Evolutionary conservation across 2,888 invertebrate genomes (phyloP).

Genomic region (Drosophila paranaensis): DNA sequence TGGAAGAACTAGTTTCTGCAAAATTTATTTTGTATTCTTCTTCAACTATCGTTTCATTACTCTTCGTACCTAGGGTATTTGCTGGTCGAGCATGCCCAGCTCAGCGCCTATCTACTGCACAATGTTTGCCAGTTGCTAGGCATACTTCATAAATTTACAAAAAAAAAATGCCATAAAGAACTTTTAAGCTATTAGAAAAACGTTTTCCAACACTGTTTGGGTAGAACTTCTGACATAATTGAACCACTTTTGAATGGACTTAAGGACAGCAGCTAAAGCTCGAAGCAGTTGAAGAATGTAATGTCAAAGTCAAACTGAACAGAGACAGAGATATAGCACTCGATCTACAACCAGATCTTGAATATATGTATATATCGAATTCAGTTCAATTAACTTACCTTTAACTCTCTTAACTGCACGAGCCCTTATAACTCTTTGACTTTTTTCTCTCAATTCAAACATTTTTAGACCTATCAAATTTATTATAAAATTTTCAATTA

Average conservation of each 20-base stretch:
- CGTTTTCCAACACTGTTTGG: background rate
- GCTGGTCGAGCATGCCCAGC: background rate
- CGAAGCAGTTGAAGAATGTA: no score
- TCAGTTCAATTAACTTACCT: no score
- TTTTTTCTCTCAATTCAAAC: background rate
- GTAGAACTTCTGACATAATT: background rate
- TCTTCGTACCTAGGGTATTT: background rate
- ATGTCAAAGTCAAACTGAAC: background rate
- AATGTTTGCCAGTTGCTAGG: background rate
- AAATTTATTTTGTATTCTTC: no score
- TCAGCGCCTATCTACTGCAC: background rate
- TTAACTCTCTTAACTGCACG: background rate
- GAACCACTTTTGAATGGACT: background rate
- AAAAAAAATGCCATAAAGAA: no score
- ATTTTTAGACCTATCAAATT: background rate
- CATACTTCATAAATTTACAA: background rate
- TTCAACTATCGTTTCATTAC: background rate
- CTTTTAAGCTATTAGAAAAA: background rate
- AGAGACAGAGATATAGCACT: no score
- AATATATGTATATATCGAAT: background rate
- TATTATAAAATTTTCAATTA: background rate
- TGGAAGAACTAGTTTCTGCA: no score
- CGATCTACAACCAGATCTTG: background rate
- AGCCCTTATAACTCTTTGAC: background rate
- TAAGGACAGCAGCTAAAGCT: background rate